Evolutionary conservation across 2,888 invertebrate genomes (phyloP), one percentile per base, ranked within the genome.

Genomic region (Odontomyia ornata): DNA sequence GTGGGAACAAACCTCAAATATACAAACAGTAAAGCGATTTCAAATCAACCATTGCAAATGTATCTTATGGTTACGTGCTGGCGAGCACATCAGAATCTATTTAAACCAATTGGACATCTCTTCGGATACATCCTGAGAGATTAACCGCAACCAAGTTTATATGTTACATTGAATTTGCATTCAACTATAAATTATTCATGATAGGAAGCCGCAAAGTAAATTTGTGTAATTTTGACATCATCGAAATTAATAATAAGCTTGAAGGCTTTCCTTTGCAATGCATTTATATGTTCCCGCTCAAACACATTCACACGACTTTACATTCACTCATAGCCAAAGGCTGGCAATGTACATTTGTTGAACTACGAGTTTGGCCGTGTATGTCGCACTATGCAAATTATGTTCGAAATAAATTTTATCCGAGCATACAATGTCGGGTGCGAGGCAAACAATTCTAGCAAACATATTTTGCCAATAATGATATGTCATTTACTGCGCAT

Each of bases 221-320:
- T 73, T 73, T 73, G 73, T 73, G 57, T 73, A 73, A 73, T 73
- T 73, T 73, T 73, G 73, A 73, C 73, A 73, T 73, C 57, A 73
- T 73, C 57, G 57, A 73, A 73, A 73, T 73, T 73, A 73, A 73
- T 57, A 73, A 73, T 73, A 73, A 57, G 73, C 73, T 60, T 60
- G 36, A 60, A 57, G 73, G 18, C 57, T n/a, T 23, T 27, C 46
- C 23, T 46, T 15, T 43, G n/a, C 13, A 23, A 69, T 15, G 9
- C 3, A 36, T 36, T 36, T 36, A 36, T 36, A 36, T 36, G 36
- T 3, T 3, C 36, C 36, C 9, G 3, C 36, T 5, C 36, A 36
- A 36, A 9, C 36, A 36, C 36, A 36, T 5, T 3, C 36, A 36
- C 36, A 36, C 36, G 9, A 3, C 3, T 5, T 5, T 5, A 36